Evolutionary conservation across 2,113 vertebrate genomes (phyloP).

Genomic region (Pyxicephalus adspersus): DNA sequence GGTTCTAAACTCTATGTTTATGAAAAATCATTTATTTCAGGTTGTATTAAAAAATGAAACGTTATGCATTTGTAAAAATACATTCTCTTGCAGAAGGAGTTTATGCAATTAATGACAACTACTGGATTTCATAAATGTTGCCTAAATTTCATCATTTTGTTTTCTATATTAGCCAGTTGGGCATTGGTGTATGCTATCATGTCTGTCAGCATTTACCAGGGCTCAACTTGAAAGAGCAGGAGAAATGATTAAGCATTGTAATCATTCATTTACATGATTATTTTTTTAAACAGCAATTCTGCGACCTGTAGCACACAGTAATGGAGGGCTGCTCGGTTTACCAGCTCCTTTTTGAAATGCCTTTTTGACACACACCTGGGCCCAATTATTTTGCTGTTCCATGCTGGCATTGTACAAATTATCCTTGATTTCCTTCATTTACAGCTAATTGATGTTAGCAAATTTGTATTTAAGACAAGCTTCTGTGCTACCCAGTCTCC

Average conservation of each 20-base stretch:
- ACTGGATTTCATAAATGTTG: too few relatives aligned
- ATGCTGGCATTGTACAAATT: constrained; percentile 13
- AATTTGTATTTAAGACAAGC: constrained; percentile 8
- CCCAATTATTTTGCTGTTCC: constrained; percentile 47
- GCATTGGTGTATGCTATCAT: constrained; percentile 7
- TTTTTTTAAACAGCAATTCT: constrained; percentile 6
- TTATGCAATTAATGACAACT: too few relatives aligned
- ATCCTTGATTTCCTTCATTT: constrained; percentile 38
- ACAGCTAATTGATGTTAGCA: constrained; percentile 31
- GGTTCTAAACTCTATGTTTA: too few relatives aligned
- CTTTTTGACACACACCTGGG: constrained; percentile 51
- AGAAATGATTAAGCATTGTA: constrained; percentile 32
- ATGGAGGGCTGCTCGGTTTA: constrained; percentile 18
- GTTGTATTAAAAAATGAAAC: too few relatives aligned
- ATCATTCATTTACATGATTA: constrained; percentile 39
- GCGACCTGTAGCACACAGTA: background rate
- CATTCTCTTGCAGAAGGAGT: too few relatives aligned
- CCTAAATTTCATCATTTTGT: background rate
- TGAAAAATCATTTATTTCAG: too few relatives aligned
- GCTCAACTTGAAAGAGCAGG: constrained; percentile 3
- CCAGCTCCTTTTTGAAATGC: constrained; percentile 26
- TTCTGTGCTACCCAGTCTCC: background rate
- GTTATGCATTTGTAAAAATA: too few relatives aligned
- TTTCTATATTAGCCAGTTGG: background rate
- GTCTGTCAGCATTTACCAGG: constrained; percentile 4